A percentile compares a stretch with the other conserved stretches of the same genome.
Evolutionary conservation across 2,797 vertebrate genomes (phyloP).

Genomic region (Paratrypauchen microcephalus): DNA sequence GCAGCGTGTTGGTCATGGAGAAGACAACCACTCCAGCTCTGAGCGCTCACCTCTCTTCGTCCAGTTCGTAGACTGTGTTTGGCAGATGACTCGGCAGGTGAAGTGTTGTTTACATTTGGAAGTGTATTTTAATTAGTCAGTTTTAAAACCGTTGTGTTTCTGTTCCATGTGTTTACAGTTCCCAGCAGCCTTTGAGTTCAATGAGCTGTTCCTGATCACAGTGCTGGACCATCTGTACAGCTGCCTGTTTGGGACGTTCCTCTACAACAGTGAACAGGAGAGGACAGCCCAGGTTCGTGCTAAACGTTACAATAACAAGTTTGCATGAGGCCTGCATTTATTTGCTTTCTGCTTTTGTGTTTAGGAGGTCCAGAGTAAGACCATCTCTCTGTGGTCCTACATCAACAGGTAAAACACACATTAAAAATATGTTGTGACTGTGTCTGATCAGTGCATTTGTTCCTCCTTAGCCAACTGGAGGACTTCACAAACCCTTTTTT

Average conservation of each 20-base stretch:
- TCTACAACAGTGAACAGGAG: slow-evolving; percentile 92
- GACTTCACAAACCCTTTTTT: slow-evolving; percentile 97
- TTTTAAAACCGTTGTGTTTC: not conserved
- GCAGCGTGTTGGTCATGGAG: slow-evolving; percentile 88
- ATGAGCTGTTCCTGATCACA: slow-evolving; percentile 91
- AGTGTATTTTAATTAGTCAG: not conserved
- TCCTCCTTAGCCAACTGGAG: slow-evolving; percentile 80
- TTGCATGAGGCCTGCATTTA: not conserved
- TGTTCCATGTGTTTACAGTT: slow-evolving; percentile 74
- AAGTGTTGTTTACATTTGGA: not conserved
- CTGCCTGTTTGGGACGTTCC: slow-evolving; percentile 94
- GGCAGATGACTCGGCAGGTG: slow-evolving; percentile 92
- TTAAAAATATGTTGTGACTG: not conserved
- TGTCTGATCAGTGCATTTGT: slow-evolving; percentile 1
- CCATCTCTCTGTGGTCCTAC: slow-evolving; percentile 92
- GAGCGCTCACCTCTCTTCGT: slow-evolving; percentile 96
- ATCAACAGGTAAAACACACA: slow-evolving; percentile 77
- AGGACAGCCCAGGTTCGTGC: slow-evolving; percentile 79
- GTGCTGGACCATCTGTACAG: slow-evolving; percentile 97
- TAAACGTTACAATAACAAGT: not conserved
- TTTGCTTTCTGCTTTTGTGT: not conserved
- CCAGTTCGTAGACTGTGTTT: slow-evolving; percentile 97
- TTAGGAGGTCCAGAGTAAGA: slow-evolving; percentile 85
- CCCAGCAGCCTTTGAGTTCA: slow-evolving; percentile 95
- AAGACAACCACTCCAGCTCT: slow-evolving; percentile 89